Conservation (phyloP, 2,888 invertebrate genomes). For the Geotrupes spiniger region DNA sequence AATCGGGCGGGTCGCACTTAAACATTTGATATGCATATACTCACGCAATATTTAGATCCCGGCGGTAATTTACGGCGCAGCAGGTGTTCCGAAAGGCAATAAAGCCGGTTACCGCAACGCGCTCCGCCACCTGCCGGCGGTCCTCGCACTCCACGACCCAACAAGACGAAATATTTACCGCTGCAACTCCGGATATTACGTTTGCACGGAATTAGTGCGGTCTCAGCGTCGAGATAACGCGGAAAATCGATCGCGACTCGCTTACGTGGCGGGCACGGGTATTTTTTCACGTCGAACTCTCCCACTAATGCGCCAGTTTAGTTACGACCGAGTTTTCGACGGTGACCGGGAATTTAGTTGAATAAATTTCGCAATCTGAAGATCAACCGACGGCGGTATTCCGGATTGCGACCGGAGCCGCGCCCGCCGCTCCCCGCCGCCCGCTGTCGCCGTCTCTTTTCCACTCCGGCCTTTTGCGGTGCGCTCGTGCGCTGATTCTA, state of each 20-base stretch:
- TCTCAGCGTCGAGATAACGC: neutral
- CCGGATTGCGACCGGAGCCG: too few species aligned
- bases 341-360: slow-evolving; percentile 24
- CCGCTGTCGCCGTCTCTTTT: neutral
- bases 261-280: too few species aligned
- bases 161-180: slow-evolving; percentile 13
- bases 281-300: too few species aligned
- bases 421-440: too few species aligned
- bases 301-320: slow-evolving; percentile 18
- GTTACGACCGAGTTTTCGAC: slow-evolving; percentile 24
- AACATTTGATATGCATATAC: slow-evolving; percentile 40
- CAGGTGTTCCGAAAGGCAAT: slow-evolving; percentile 42
- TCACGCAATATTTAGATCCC: slow-evolving; percentile 47
- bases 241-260: neutral
- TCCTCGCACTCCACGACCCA: neutral
- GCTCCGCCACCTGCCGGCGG: slow-evolving; percentile 22
- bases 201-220: too few species aligned
- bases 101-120: slow-evolving; percentile 30
- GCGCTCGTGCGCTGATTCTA: slow-evolving; percentile 20
- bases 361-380: slow-evolving; percentile 27
- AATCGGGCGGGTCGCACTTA: slow-evolving; percentile 20
- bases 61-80: slow-evolving; percentile 44
- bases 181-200: too few species aligned
- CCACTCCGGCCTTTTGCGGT: neutral
- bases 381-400: neutral